Base-by-base conservation (phyloP, 2,888 invertebrate genomes). In the Maniola hyperantus region DNA sequence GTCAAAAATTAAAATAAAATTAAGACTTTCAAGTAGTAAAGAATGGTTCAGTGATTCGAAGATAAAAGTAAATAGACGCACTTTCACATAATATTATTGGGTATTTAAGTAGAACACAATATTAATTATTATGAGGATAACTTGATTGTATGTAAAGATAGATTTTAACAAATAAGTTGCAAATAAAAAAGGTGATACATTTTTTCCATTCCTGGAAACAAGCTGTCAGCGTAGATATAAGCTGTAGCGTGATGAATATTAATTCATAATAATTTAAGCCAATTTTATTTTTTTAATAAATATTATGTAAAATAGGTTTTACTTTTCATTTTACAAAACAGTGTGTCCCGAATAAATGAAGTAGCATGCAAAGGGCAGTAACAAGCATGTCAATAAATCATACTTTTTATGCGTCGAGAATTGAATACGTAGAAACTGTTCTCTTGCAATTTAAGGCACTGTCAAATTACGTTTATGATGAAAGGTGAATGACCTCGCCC, bases 341-440 rank as follows among this genome's bases (percentile, higher is more conserved):
- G 76, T 85, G 67, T 77, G 80, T 83, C 51, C 15, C 65, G 13
- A n/a, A 13, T 20, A 61, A 63, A 15, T 74, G 67, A 59, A 46
- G 36, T 65, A 54, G 53, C 69, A 59, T 7, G 68, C 73, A 79
- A 81, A 77, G 78, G 75, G 76, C 74, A 73, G 79, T 81, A 82
- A 83, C 82, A 83, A 80, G 78, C 74, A 76, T 79, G 75, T 82
- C 81, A 77, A 86, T 87, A 85, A 83, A 87, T 87, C 86, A 86
- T 76, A 73, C 72, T 81, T 82, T 44, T 62, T 64, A 62, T 64
- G 58, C 33, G 33, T 11, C 44, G 34, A 42, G 58, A 61, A 58
- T 26, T 58, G 34, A 53, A 48, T 54, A 55, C 36, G 7, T 54
- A 64, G 59, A 60, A 67, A 54, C 57, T 67, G 51, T 33, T 62